Evolutionary conservation across 2,888 invertebrate species (phyloP).

Genomic region (Eupithecia exiguata): DNA sequence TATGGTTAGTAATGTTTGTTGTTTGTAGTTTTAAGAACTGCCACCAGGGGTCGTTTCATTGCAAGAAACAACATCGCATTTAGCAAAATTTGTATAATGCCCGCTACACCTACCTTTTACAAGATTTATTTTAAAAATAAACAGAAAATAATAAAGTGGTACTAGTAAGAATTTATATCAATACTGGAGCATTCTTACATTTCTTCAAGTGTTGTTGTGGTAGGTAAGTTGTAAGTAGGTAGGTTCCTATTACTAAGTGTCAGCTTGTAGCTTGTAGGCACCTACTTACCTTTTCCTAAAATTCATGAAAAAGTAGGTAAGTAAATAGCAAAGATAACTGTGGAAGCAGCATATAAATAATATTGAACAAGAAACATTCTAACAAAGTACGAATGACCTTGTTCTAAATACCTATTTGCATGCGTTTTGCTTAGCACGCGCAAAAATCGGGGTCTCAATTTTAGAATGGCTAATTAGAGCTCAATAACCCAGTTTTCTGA

Average conservation of each 20-base stretch:
- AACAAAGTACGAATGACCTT: conserved; percentile 17
- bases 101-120: background rate
- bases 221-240: background rate
- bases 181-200: no score
- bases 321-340: no score
- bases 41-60: conserved; percentile 20
- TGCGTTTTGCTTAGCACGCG: conserved; percentile 33
- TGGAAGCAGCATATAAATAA: background rate
- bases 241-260: background rate
- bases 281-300: background rate
- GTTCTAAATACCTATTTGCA: conserved; percentile 23
- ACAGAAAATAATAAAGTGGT: no score
- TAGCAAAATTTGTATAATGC: background rate
- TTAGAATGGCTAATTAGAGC: background rate
- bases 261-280: background rate
- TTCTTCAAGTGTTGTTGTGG: background rate
- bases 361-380: background rate
- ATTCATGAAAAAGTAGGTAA: background rate
- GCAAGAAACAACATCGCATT: background rate
- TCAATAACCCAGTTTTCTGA: background rate
- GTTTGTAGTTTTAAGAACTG: background rate
- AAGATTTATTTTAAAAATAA: background rate
- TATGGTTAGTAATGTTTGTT: background rate
- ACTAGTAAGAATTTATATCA: no score
- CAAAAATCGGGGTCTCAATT: conserved; percentile 19